Base-by-base conservation (phyloP, 1,140 invertebrate species). In the Heliconius nattereri region DNA sequence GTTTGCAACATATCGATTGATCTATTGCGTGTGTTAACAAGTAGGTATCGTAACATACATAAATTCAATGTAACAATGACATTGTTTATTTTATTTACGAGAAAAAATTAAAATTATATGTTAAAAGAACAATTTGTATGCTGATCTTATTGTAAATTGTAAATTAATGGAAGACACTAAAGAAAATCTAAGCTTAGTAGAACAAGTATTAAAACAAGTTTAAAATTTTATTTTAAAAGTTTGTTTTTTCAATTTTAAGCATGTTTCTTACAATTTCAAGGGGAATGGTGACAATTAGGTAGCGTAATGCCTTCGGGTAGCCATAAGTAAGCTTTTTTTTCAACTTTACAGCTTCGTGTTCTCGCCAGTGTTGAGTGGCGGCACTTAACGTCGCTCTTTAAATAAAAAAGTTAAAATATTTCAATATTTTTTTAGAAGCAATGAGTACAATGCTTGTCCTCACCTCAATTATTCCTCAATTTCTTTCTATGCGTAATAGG, bases 81-180 rank as follows among this genome's bases (percentile, higher is more conserved):
- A 66, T 7, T 5, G 60, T 66, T 66, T 66, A 66, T 66, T 66
- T 66, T 66, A 66, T 66, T 66, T 66, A 66, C 60, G 23, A 26
- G 60, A 66, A 66, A 66, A 26, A 11, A 29, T 66, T 66, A 66
- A 66, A 66, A 66, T 66, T 26, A 66, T 20, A 66, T 66, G 60
- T 66, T 29, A 66, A 60, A 60, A 26, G 11, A 66, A 29, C 60
- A 26, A 26, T 66, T 66, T 66, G 60, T 66, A 66, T 66, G 60
- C 60, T 66, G 60, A 66, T 66, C 23, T 29, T 29, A 26, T 26
- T 66, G 60, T 66, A 26, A n/a, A n/a, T 26, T 66, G 8, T 66
- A 66, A 66, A 66, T 66, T 26, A 66, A 66, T 66, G 60, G 23
- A 66, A 66, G n/a, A 26, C 23, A 1, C 29, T 66, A 26, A 66